Evolutionary conservation across 1,140 invertebrate species (phyloP).

Genomic region (Spodoptera frugiperda): DNA sequence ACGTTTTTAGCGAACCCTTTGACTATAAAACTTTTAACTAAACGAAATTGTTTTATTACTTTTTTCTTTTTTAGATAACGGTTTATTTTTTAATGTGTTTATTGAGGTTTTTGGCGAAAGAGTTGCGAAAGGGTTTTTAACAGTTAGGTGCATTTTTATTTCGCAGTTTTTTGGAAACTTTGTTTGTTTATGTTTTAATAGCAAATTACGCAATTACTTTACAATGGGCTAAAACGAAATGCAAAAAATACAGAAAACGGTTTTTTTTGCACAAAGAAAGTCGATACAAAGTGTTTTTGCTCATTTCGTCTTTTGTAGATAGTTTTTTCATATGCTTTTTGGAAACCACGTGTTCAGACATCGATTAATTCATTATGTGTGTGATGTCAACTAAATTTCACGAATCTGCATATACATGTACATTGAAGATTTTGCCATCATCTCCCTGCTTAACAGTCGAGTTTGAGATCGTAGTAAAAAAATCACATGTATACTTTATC

Average conservation of each 20-base stretch:
- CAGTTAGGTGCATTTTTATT: slow-evolving; percentile 40
- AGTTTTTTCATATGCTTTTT: no score
- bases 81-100: slow-evolving; percentile 65
- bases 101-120: slow-evolving; percentile 67
- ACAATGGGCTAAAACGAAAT: not conserved
- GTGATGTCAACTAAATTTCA: no score
- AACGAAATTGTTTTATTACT: slow-evolving; percentile 28
- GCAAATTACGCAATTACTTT: not conserved
- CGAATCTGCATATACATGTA: no score
- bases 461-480: no score
- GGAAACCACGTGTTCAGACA: no score
- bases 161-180: slow-evolving; percentile 12
- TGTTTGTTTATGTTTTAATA: slow-evolving; percentile 16
- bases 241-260: not conserved
- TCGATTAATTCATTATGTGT: no score
- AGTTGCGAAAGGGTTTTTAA: slow-evolving; percentile 68
- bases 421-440: no score
- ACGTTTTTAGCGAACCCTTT: slow-evolving; percentile 72
- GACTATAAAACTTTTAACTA: slow-evolving; percentile 51
- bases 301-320: no score
- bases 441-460: no score
- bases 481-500: no score
- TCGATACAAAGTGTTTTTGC: not conserved
- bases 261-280: not conserved
- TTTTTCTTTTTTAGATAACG: slow-evolving; percentile 52